Evolutionary conservation across 2,113 vertebrate species (phyloP).

Genomic region (Mormoops blainvillei): DNA sequence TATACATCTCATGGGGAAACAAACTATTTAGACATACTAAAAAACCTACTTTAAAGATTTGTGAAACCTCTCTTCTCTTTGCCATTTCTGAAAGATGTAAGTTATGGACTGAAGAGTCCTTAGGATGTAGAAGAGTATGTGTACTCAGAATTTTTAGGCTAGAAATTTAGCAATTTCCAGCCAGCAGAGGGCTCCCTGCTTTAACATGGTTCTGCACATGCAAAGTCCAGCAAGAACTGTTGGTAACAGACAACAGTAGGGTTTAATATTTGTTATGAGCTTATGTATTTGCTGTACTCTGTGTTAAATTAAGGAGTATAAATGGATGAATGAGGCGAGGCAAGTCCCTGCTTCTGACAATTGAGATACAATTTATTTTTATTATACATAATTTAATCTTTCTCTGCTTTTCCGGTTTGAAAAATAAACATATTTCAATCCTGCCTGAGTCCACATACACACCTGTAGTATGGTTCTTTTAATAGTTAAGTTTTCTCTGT

Average conservation of each 20-base stretch:
- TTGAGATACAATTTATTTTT: constrained; percentile 41
- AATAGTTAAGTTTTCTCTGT: not conserved
- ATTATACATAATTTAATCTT: constrained; percentile 13
- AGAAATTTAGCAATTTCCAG: not conserved
- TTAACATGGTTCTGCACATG: not conserved
- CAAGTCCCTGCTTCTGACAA: constrained; percentile 10
- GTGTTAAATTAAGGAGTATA: constrained; percentile 52
- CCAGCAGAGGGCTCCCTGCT: constrained; percentile 58
- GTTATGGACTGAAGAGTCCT: not conserved
- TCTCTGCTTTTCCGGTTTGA: not conserved
- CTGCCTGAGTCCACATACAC: not conserved
- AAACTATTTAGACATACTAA: not conserved
- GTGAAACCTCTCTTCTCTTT: not conserved
- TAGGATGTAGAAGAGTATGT: not conserved
- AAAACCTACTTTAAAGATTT: not conserved
- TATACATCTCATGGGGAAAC: not conserved
- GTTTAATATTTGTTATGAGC: not conserved
- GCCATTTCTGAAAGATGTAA: not conserved
- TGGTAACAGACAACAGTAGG: not conserved
- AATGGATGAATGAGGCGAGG: constrained; percentile 36
- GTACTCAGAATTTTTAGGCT: not conserved
- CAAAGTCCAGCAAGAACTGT: not conserved
- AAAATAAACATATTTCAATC: not conserved
- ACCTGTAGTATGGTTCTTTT: not conserved
- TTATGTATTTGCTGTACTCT: not conserved